Percentiles rank a stretch among this genome's conserved stretches.
Conservation (phyloP, 2,888 invertebrate species). For the Drosophila pullipes region DNA sequence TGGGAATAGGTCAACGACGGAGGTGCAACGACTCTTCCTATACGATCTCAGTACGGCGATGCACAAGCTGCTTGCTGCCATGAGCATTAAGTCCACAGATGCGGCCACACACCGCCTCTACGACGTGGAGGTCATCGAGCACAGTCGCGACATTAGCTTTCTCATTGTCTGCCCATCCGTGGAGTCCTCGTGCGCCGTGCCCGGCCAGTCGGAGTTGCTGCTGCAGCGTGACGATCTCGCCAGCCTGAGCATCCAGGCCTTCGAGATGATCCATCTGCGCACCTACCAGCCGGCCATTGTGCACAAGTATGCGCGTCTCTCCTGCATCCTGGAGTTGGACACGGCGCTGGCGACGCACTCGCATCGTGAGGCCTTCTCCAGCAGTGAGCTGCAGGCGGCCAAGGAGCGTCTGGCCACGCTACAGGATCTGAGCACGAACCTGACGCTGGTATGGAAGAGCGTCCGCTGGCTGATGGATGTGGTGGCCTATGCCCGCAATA, state of each 20-base stretch:
- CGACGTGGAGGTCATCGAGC: conserved; percentile 96
- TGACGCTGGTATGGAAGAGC: conserved; percentile 96
- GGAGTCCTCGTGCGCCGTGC: conserved; percentile 96
- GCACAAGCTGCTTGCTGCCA: conserved; percentile 91
- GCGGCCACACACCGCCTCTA: conserved; percentile 93
- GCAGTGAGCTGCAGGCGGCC: conserved; percentile 93
- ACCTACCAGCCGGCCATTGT: conserved; percentile 97
- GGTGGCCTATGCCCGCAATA: conserved; percentile 96
- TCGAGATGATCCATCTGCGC: conserved; percentile 97
- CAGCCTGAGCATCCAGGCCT: conserved; percentile 96
- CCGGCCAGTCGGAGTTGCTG: conserved; percentile 93
- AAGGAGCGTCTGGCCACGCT: conserved; percentile 93
- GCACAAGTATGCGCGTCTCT: conserved; percentile 95
- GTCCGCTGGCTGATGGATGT: conserved; percentile 98
- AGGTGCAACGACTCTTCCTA: conserved; percentile 93
- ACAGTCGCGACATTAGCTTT: conserved; percentile 95
- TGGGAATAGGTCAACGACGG: conserved; percentile 87
- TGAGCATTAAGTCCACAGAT: conserved; percentile 91
- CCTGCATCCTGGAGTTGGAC: conserved; percentile 96
- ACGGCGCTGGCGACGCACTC: conserved; percentile 96
- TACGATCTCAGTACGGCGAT: conserved; percentile 91
- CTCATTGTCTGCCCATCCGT: conserved; percentile 96
- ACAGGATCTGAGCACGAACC: conserved; percentile 92
- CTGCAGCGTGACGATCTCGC: conserved; percentile 94
- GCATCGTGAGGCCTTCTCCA: conserved; percentile 97